Conservation (phyloP, 2,113 vertebrate species). For the Micronycteris hirsuta region DNA sequence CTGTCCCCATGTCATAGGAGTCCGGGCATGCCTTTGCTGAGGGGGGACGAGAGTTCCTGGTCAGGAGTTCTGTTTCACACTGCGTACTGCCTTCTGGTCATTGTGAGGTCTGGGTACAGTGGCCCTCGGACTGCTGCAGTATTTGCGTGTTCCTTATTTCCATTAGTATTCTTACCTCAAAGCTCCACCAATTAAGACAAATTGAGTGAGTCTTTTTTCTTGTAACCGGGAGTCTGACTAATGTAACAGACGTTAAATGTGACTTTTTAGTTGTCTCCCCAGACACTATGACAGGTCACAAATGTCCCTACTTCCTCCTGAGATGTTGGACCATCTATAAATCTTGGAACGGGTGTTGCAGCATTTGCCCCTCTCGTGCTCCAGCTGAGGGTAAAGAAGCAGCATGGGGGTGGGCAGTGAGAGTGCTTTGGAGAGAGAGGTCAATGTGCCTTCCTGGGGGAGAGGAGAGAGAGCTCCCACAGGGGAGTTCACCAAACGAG, state of each 20-base stretch:
- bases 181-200: slow-evolving; percentile 8
- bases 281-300: not conserved
- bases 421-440: not conserved
- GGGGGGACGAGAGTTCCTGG: not conserved
- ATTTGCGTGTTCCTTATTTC: not conserved
- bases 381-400: not conserved
- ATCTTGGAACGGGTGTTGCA: not conserved
- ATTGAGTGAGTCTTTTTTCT: not conserved
- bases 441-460: not conserved
- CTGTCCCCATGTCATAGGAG: not conserved
- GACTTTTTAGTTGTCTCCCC: not conserved
- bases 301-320: not conserved
- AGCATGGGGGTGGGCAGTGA: not conserved
- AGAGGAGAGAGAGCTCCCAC: not conserved
- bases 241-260: slow-evolving; percentile 14
- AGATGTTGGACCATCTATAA: not conserved
- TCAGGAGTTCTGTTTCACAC: not conserved
- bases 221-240: slow-evolving; percentile 10
- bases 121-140: not conserved
- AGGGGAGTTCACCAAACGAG: not conserved
- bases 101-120: not conserved
- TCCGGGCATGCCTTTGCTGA: not conserved
- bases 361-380: not conserved
- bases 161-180: not conserved
- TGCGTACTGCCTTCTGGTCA: not conserved